Conservation (phyloP, 92 coral and sea anemone genomes). For the Palythoa caribaeorum region DNA sequence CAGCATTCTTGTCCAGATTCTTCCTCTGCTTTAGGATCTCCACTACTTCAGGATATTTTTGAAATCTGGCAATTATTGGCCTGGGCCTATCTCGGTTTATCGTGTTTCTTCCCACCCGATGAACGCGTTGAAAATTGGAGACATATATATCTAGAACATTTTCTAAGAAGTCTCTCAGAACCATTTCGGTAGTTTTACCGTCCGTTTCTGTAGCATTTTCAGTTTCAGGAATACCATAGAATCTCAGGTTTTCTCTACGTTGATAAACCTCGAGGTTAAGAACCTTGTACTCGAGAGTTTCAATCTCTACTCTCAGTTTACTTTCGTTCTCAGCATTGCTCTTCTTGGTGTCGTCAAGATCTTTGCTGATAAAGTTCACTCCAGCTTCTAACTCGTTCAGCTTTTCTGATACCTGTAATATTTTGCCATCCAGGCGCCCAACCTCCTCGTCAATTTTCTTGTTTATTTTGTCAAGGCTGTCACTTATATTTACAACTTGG, state of each 20-base stretch:
- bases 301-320: conserved; percentile 38
- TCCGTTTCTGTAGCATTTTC: conserved; percentile 9
- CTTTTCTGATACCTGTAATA: conserved; percentile 39
- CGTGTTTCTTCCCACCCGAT: conserved; percentile 25
- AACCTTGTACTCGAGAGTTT: conserved; percentile 32
- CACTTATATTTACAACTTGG: conserved; percentile 36
- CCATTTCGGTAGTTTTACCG: conserved; percentile 25
- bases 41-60: conserved; percentile 30
- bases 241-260: conserved; percentile 39
- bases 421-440: conserved; percentile 39
- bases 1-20: conserved; percentile 24
- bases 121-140: conserved; percentile 27
- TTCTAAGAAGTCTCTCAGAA: conserved; percentile 26
- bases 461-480: conserved; percentile 41
- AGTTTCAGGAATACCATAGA: conserved; percentile 41
- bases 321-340: conserved; percentile 24
- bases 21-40: conserved; percentile 34
- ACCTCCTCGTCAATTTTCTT: conserved; percentile 46
- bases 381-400: conserved; percentile 31
- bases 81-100: conserved; percentile 25
- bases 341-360: conserved; percentile 44
- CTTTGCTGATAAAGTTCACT: conserved; percentile 39
- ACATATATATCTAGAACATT: conserved; percentile 35
- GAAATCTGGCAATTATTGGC: conserved; percentile 39
- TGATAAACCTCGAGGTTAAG: conserved; percentile 38